Evolutionary conservation across 1,140 invertebrate species (phyloP), one percentile per base, ranked within the genome.

Genomic region (Pomacea maculata): DNA sequence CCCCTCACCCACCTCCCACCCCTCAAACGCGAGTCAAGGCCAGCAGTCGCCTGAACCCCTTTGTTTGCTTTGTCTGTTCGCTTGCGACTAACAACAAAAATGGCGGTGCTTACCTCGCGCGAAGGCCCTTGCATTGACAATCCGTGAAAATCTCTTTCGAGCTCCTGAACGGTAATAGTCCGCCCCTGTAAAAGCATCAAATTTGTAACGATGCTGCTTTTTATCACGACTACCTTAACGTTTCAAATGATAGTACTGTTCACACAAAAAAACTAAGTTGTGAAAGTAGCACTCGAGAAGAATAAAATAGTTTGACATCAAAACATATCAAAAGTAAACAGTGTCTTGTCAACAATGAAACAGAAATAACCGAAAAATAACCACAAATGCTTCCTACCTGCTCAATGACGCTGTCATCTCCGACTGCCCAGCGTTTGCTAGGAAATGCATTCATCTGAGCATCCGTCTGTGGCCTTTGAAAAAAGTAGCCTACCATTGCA

Each of bases 401-500:
- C 92, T 96, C 95, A 82, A 95, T 93, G 84, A 95, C 94, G 87
- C 94, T 94, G 90, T 96, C 95, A 91, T 96, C 95, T 74, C 95
- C 95, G 63, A 95, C 92, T 65, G 95, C 94, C 96, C 96, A 97
- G 83, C 95, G 93, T 88, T 95, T 94, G 90, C 95, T 95, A 34
- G 80, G 85, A 81, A 92, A 92, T 75, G 85, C 94, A 85, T 94
- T 94, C 87, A 95, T 94, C 87, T 95, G 95, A 73, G 94, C 93
- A 89, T 96, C 95, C 80, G 94, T 93, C 79, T 95, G 94, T 45
- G 94, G 94, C 84, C 96, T 92, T 92, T 96, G 96, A 91, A 96
- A 97, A 80, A 96, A 95, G 91, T 97, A 97, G 85, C 95, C 95
- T 83, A 97, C 95, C 89, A 95, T 95, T 78, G 95, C 95, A 93